Evolutionary conservation across 2,888 invertebrate species (phyloP).

Genomic region (Cremastinae sp.): DNA sequence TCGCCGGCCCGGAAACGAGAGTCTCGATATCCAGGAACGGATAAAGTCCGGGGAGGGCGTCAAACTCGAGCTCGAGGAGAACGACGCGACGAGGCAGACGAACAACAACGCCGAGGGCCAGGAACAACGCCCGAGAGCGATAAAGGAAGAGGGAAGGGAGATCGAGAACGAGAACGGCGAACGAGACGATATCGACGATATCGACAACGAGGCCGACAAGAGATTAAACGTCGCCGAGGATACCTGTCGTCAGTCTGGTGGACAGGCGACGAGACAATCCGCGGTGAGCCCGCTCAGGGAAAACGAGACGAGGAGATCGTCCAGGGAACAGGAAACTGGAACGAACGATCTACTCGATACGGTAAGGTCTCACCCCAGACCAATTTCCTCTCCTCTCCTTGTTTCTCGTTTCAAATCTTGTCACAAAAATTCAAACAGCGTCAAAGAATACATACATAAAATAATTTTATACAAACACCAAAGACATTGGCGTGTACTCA

Average conservation of each 20-base stretch:
- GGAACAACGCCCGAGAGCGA: conserved; percentile 49
- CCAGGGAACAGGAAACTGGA: conserved; percentile 69
- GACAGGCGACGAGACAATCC: conserved; percentile 61
- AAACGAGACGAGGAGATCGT: conserved; percentile 66
- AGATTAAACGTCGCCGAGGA: conserved; percentile 73
- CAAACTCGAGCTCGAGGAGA: conserved; percentile 82
- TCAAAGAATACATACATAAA: too few relatives aligned
- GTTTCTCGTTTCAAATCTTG: too few relatives aligned
- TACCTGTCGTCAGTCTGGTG: conserved; percentile 72
- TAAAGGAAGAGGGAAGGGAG: conserved; percentile 68
- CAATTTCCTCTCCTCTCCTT: too few relatives aligned
- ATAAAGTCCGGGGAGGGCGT: conserved; percentile 80
- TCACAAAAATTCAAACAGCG: too few relatives aligned
- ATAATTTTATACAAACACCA: too few relatives aligned
- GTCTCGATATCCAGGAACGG: conserved; percentile 65
- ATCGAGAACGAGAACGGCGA: conserved; percentile 71
- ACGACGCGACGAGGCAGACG: conserved; percentile 69
- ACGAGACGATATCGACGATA: conserved; percentile 77
- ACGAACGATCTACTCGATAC: conserved; percentile 72
- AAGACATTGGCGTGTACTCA: too few relatives aligned
- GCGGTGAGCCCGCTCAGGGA: conserved; percentile 73
- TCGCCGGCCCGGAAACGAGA: conserved; percentile 65
- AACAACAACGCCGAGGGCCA: conserved; percentile 52
- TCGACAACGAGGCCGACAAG: conserved; percentile 70
- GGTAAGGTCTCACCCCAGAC: conserved; percentile 71